A percentile compares a stretch with the other conserved stretches of the same genome.
These are phyloP conservation scores for Aradus depressus DNA, from an alignment of 2,888 invertebrate species.

Conservation along the genomic window DNA sequence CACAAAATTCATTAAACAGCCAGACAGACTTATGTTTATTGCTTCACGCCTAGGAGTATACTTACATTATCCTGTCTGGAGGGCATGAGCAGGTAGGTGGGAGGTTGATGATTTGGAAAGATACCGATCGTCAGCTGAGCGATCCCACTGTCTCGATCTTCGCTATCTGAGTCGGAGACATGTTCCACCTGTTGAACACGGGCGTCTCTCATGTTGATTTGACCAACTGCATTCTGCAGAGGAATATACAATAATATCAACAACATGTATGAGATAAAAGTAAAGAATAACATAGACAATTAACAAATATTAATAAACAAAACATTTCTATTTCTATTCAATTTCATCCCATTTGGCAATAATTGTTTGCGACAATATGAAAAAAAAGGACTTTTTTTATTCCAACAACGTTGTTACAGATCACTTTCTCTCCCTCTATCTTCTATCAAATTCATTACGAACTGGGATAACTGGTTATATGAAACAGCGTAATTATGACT, in stretches of 20 bases:
- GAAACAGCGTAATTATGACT: too few species aligned
- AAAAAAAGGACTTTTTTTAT: too few species aligned
- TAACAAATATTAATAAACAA: neutral
- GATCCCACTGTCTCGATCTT: slow-evolving; percentile 66
- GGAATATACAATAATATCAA: neutral
- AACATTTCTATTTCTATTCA: neutral
- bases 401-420: too few species aligned
- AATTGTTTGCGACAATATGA: too few species aligned
- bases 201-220: slow-evolving; percentile 91
- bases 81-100: slow-evolving; percentile 85
- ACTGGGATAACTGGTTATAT: too few species aligned
- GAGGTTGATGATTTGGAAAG: slow-evolving; percentile 84
- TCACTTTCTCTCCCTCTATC: too few species aligned
- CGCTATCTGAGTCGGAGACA: slow-evolving; percentile 82
- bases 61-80: slow-evolving; percentile 80
- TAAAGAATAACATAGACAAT: neutral
- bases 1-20: neutral
- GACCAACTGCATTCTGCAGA: slow-evolving; percentile 77
- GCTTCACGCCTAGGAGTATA: too few species aligned
- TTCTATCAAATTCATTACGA: too few species aligned
- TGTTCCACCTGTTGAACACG: slow-evolving; percentile 91
- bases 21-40: too few species aligned
- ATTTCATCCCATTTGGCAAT: neutral
- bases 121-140: slow-evolving; percentile 80
- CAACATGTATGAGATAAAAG: neutral